Evolutionary conservation across 2,797 vertebrate genomes (phyloP).

Genomic region (Hirundo rustica): DNA sequence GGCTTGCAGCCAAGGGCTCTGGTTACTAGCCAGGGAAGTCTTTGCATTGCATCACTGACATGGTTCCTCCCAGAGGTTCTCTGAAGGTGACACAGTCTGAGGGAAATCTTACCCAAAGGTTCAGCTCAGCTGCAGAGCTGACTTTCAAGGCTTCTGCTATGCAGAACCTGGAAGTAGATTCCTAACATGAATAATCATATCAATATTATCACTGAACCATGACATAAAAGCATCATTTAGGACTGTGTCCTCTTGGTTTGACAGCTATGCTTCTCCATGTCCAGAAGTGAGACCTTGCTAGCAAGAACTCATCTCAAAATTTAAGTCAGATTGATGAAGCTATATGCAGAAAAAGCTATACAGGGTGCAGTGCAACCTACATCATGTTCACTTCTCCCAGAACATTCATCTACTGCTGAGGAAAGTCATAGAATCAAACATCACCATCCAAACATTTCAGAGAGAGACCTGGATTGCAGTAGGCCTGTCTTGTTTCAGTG

Average conservation of each 20-base stretch:
- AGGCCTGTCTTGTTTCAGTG: not conserved
- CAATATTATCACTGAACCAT: not conserved
- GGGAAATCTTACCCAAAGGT: not conserved
- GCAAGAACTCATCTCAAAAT: not conserved
- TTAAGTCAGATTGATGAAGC: not conserved
- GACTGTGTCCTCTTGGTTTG: not conserved
- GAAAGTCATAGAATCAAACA: not conserved
- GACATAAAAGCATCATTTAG: not conserved
- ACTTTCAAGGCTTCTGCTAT: not conserved
- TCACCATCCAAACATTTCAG: not conserved
- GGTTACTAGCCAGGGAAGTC: not conserved
- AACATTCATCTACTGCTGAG: not conserved
- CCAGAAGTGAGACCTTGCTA: not conserved
- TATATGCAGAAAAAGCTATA: not conserved
- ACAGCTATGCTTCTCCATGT: not conserved
- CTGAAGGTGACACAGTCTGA: not conserved
- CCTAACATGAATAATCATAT: not conserved
- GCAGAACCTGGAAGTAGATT: not conserved
- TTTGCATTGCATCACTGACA: not conserved
- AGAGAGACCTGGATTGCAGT: not conserved
- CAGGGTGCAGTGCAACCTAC: not conserved
- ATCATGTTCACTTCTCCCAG: accelerated
- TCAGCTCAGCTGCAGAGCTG: not conserved
- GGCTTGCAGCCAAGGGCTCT: not conserved
- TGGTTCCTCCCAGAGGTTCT: not conserved